Base-by-base conservation (phyloP, 2,888 invertebrate species). In the Eretmocerus hayati region DNA sequence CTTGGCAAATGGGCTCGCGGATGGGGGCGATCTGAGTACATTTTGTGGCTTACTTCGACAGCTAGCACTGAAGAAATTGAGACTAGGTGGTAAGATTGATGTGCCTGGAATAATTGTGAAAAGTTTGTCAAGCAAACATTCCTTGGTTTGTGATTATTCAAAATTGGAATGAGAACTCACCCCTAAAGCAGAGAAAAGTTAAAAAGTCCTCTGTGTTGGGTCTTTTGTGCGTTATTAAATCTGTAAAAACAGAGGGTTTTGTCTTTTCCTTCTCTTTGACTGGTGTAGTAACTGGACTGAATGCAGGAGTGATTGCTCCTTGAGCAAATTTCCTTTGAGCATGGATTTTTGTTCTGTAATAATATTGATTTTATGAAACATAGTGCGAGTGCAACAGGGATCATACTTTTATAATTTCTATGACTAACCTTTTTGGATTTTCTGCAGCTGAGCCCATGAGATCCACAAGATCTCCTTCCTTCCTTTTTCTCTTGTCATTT, bases 291-390 rank as follows among this genome's bases (percentile, higher is more conserved):
- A 75, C 70, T 21, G 80, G 76, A 62, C 77, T 79, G 53, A 77
- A 76, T 21, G 76, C 71, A 42, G 71, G 71, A 46, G 71, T 71
- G 26, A 81, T 80, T 16, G 82, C 82, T 57, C 87, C 88, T 72
- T 89, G 88, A 30, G 90, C 90, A 76, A 90, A 90, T 73, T 90
- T 90, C 53, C 90, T 75, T 72, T 90, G 90, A 36, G 89, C 90
- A 68, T 88, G 87, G 49, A 89, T 85, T 74, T 87, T 86, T 37
- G 83, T 81, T 69, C 86, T 86, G 59, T 33, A 72, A 66, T 37
- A 43, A 38, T 44, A 50, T 37, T 30, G 21, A 35, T 22, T 40
- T 46, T 18, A 37, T 36, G 18, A 16, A 36, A 11, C 20, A 11
- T 5, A 9, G 15, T 13, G 11, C 15, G 15, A 33, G n/a, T 33